A percentile compares a stretch with the other conserved stretches of the same genome.
These are phyloP conservation scores for Urosaurus nigricauda DNA, from an alignment of 2,797 vertebrate species.

Conservation along the genomic window DNA sequence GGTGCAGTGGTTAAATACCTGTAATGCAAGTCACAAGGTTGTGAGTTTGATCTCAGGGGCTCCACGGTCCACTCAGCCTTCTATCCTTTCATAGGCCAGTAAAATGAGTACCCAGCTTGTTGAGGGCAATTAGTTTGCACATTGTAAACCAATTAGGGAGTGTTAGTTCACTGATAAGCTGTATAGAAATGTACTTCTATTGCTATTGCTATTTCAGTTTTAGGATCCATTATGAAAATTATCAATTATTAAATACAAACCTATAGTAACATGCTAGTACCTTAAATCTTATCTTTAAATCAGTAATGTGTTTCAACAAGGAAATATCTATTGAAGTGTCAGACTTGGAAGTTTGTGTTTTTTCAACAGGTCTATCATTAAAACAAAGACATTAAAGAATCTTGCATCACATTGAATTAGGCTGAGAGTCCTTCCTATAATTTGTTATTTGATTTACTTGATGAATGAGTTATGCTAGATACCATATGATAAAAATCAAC, in stretches of 20 bases:
- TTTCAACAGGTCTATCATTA: constrained; percentile 28
- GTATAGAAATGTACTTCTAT: too few species aligned
- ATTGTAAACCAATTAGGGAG: too few species aligned
- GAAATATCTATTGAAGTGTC: background rate
- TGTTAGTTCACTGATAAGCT: too few species aligned
- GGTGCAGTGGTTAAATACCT: too few species aligned
- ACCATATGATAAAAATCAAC: constrained; percentile 59
- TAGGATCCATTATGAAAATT: background rate
- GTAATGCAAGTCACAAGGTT: too few species aligned
- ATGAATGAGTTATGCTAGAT: constrained; percentile 50
- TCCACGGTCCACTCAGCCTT: too few species aligned
- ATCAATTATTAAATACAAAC: background rate
- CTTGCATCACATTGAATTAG: constrained; percentile 28
- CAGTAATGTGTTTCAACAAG: constrained; percentile 7
- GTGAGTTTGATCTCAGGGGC: too few species aligned
- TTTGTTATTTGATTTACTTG: constrained; percentile 59
- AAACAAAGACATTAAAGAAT: constrained; percentile 36
- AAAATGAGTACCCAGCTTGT: too few species aligned
- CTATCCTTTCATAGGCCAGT: too few species aligned
- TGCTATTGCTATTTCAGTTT: background rate
- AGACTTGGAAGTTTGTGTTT: constrained; percentile 1
- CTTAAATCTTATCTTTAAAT: background rate
- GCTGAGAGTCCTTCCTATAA: constrained; percentile 42
- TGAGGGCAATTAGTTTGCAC: too few species aligned
- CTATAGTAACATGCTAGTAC: background rate